A percentile compares a stretch with the other conserved stretches of the same genome.
These are phyloP conservation scores for Sebastes aleutianus DNA, from an alignment of 2,797 vertebrate species.

Conservation along the genomic window DNA sequence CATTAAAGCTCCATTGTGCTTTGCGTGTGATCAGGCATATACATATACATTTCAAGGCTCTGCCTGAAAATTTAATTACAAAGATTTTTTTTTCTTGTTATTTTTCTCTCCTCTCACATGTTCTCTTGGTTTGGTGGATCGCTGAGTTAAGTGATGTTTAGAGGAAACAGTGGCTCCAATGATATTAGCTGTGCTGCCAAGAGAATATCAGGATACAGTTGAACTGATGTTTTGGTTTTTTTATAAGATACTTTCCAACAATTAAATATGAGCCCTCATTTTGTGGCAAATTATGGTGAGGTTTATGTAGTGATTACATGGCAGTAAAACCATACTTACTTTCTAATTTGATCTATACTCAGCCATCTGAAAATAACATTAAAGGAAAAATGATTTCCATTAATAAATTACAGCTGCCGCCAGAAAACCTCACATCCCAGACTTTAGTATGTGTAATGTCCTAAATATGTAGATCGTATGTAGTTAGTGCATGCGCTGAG, in stretches of 20 bases:
- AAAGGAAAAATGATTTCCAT: slow-evolving; percentile 38
- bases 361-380: slow-evolving; percentile 45
- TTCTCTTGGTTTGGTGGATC: not conserved
- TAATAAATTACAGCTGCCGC: slow-evolving; percentile 45
- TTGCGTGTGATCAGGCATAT: not conserved
- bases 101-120: not conserved
- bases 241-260: slow-evolving; percentile 10
- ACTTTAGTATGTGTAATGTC: slow-evolving; percentile 18
- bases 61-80: not conserved
- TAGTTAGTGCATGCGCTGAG: slow-evolving; percentile 24
- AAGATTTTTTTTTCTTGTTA: not conserved
- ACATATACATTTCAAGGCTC: not conserved
- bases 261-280: slow-evolving; percentile 12
- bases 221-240: not conserved
- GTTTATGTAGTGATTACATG: slow-evolving; percentile 23
- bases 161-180: not conserved
- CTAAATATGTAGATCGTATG: slow-evolving; percentile 50
- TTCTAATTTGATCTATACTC: slow-evolving; percentile 16
- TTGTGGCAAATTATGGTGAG: slow-evolving; percentile 3
- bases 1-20: not conserved
- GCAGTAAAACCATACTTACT: slow-evolving; percentile 6
- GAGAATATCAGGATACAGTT: not conserved
- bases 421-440: slow-evolving; percentile 38
- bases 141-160: slow-evolving; percentile 4
- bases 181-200: slow-evolving; percentile 11